Percentiles rank a stretch among this genome's conserved stretches.
Evolutionary conservation across 2,797 vertebrate genomes (phyloP).

Genomic region (Ataeniobius toweri): DNA sequence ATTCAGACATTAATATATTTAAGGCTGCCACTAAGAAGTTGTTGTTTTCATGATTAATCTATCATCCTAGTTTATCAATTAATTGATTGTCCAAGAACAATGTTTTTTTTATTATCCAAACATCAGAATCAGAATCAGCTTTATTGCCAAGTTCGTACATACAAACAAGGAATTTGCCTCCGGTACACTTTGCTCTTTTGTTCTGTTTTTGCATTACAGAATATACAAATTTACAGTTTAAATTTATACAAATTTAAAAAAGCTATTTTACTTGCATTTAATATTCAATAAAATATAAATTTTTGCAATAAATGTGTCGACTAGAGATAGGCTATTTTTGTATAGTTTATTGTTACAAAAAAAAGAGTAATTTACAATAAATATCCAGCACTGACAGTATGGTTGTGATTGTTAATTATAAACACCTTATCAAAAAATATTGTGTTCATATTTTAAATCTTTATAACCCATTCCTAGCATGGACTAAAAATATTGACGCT

Average conservation of each 20-base stretch:
- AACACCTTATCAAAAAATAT: not conserved
- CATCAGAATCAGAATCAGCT: no score
- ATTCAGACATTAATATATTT: not conserved
- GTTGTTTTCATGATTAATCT: not conserved
- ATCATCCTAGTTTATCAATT: not conserved
- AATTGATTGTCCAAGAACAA: not conserved
- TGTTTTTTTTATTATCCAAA: no score
- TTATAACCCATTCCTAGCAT: not conserved
- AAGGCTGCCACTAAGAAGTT: not conserved
- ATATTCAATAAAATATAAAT: not conserved
- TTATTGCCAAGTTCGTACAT: no score
- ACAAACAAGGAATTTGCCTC: no score
- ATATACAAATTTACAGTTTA: no score
- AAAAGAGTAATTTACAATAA: not conserved
- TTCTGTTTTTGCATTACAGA: no score
- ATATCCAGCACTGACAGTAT: not conserved
- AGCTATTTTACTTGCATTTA: not conserved
- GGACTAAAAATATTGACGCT: not conserved
- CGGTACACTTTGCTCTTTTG: no score
- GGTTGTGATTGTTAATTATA: not conserved
- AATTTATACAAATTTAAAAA: not conserved
- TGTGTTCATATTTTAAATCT: not conserved
- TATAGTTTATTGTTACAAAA: no score
- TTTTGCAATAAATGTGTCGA: not conserved
- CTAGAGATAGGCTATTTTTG: no score